A percentile compares a stretch with the other conserved stretches of the same genome.
phyloP scores from a whole-genome alignment of 2,113 vertebrate genomes.

The Enhydra lutris region DNA sequence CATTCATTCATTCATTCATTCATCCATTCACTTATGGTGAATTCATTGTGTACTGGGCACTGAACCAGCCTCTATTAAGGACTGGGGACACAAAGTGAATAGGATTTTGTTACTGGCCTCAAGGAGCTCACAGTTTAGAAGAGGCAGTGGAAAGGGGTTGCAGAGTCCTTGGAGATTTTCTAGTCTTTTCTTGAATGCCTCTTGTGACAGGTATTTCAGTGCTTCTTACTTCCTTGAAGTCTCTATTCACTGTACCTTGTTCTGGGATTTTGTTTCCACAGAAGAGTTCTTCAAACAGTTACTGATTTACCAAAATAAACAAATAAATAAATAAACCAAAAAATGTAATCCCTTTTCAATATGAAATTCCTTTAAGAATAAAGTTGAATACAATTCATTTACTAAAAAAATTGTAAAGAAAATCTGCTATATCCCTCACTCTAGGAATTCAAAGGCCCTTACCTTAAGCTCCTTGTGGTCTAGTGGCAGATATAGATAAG shows the following conservation, averaged over 20 bases:
- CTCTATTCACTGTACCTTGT: not conserved
- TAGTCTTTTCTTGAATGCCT: not conserved
- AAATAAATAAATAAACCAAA: not conserved
- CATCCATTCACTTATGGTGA: not conserved
- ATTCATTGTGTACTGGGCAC: not conserved
- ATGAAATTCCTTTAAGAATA: not conserved
- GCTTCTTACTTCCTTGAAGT: not conserved
- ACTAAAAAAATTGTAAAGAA: slow-evolving; percentile 1
- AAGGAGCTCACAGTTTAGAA: not conserved
- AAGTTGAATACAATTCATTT: not conserved
- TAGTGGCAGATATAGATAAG: not conserved
- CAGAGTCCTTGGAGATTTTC: not conserved
- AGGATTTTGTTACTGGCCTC: not conserved
- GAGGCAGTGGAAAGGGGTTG: not conserved
- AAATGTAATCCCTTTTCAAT: not conserved
- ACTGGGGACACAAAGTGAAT: not conserved
- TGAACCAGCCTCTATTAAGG: not conserved
- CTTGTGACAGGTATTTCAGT: not conserved
- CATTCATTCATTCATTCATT: not conserved
- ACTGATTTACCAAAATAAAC: not conserved
- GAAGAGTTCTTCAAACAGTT: not conserved
- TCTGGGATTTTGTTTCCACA: not conserved
- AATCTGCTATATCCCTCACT: not conserved
- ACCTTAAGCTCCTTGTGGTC: not conserved
- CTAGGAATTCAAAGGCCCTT: not conserved